A percentile compares a stretch with the other conserved stretches of the same genome.
phyloP scores from a whole-genome alignment of 2,797 vertebrate species.

The Heliangelus exortis region DNA sequence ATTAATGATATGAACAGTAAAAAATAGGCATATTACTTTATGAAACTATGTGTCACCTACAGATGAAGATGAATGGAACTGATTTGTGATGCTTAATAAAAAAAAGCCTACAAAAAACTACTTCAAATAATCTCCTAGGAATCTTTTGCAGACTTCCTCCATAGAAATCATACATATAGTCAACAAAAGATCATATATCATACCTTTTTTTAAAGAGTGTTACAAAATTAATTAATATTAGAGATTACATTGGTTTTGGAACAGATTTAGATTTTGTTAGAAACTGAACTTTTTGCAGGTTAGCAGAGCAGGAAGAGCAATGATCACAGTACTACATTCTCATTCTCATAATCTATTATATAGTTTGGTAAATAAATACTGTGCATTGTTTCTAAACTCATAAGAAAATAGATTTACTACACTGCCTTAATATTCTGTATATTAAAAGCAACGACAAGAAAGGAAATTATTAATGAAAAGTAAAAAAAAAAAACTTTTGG shows the following conservation, averaged over 20 bases:
- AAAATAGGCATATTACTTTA: neutral
- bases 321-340: neutral
- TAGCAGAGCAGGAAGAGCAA: neutral
- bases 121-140: neutral
- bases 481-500: neutral
- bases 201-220: neutral
- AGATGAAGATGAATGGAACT: neutral
- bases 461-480: constrained; percentile 3
- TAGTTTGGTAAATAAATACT: neutral
- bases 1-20: neutral
- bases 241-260: neutral
- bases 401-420: neutral
- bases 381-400: neutral
- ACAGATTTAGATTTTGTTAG: neutral
- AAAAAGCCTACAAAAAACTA: neutral
- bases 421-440: neutral
- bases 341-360: neutral
- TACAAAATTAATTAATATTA: neutral
- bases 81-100: neutral
- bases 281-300: neutral
- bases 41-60: neutral
- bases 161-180: neutral
- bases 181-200: neutral
- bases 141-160: neutral
- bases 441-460: neutral